Base-by-base conservation (phyloP, 2,113 vertebrate species). In the Rhabdornis inornatus region DNA sequence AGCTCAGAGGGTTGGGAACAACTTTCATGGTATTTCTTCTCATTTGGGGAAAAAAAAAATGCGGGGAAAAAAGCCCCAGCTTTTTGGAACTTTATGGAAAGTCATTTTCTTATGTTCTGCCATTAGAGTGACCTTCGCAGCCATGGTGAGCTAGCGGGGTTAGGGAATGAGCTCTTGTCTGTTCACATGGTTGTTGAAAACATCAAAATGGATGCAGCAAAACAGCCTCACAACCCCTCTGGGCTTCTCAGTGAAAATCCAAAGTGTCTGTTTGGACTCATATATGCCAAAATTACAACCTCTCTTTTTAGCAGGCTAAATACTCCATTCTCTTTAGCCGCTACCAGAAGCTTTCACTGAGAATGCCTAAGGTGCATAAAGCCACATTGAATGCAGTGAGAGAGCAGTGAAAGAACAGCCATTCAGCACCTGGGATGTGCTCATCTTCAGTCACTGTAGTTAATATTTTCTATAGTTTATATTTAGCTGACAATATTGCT, bases 401-500 rank as follows among this genome's bases (percentile, higher is more conserved):
- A 94, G 69, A 79, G 81, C 75, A 94, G 40, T 16, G 86, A 91
- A 93, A 94, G 89, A 93, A 92, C 42, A 92, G 57, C 40, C 78
- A 70, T 42, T 90, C 53, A 81, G 91, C 96, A 97, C 95, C 97
- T 94, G 96, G 96, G 96, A 94, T 96, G 92, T 96, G 97, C 93
- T 96, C 97, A 93, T 97, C 97, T 97, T 92, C 97, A 97, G 96
- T 96, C 97, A 94, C 97, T 83, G 97, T 94, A 97, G 97, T 98
- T 97, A 97, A 95, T 97, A 92, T 98, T 98, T 97, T 98, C 98
- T 98, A 95, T 95, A 96, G 96, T 96, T 98, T 99, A 99, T 99
- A 98, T 99, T 99, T 99, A 99, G 99, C 98, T 98, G 98, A 99
- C 99, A 99, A 99, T 99, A 99, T 99, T 99, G 98, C 98, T 98